Base-by-base conservation (phyloP, 92 coral and sea anemone genomes). In the Phymanthus crucifer region DNA sequence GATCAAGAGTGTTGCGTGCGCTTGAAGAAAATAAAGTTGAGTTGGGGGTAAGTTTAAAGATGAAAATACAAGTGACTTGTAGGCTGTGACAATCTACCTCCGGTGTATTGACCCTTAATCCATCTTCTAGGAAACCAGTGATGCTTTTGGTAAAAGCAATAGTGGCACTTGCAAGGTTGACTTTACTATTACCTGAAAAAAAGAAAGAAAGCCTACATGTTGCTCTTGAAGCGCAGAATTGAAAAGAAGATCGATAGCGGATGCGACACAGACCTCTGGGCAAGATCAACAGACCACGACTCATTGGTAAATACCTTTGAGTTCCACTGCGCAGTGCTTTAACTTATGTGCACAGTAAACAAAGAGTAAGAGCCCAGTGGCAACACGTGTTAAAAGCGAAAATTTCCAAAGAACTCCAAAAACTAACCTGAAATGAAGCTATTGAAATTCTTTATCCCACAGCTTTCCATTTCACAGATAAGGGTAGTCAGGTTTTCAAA, bases 381-480 rank as follows among this genome's bases (percentile, higher is more conserved):
- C 7, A 2, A 54, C 19, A 24, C 21, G 7, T 54, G 34, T 61
- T 12, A 10, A 43, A n/a, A 43, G 16, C 48, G 48, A 43, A 43
- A 14, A 10, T 43, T 43, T 43, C 26, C 1, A 11, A 24, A 7
- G 13, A 1, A 9, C 17, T 11, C 56, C 18, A 1, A 4, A 57
- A 11, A 32, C 91, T 75, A 75, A 92, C 97, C 93, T 34, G 74
- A 64, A 77, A 84, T 80, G 75, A 79, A 67, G 3, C 74, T 56
- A 2, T 83, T 70, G 58, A 92, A 92, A 47, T 87, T 82, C 46
- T 92, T 91, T 37, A 95, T 77, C 2, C 97, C 99, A 82, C 92
- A 87, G 83, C 97, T 93, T 73, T 95, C 99, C 95, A 95, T 95
- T 81, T 95, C 99, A 36, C 88, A 87, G 24, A 91, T 86, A 73